phyloP scores from a whole-genome alignment of 1,140 invertebrate species.

The Arion vulgaris region DNA sequence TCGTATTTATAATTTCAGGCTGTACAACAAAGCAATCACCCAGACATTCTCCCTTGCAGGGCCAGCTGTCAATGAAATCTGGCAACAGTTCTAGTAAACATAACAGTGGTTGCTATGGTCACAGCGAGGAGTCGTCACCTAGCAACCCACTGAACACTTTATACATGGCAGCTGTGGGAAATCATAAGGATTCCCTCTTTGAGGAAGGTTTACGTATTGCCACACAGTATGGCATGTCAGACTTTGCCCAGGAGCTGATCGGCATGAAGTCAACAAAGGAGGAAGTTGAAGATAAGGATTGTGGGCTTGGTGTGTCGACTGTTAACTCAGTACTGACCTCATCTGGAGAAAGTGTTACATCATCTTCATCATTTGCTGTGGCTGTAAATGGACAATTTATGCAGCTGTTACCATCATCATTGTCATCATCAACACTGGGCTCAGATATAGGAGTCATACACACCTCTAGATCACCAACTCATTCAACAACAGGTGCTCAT shows the following conservation, averaged over 20 bases:
- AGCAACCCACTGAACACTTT: slow-evolving; percentile 40
- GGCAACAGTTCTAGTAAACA: neutral
- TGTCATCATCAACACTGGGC: neutral
- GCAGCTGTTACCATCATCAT: neutral
- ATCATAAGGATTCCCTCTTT: slow-evolving; percentile 63
- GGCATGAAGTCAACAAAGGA: slow-evolving; percentile 48
- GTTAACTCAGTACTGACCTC: neutral
- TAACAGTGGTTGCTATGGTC: neutral
- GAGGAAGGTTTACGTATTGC: slow-evolving; percentile 71
- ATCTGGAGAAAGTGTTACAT: neutral
- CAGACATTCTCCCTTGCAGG: neutral
- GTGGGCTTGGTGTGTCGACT: neutral
- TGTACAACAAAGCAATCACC: neutral
- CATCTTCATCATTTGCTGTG: neutral
- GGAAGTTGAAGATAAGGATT: neutral
- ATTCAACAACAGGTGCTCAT: neutral
- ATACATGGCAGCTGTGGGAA: slow-evolving; percentile 41
- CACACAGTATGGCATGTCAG: slow-evolving; percentile 69
- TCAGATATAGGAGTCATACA: neutral
- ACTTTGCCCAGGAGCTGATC: slow-evolving; percentile 67
- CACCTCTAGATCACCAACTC: neutral
- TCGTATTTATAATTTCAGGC: neutral
- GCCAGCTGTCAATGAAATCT: neutral
- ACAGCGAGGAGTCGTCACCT: neutral
- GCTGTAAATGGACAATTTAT: neutral